Percentiles rank a stretch among this genome's conserved stretches.
phyloP scores from a whole-genome alignment of 2,888 invertebrate species.

The Charanyca ferruginea region DNA sequence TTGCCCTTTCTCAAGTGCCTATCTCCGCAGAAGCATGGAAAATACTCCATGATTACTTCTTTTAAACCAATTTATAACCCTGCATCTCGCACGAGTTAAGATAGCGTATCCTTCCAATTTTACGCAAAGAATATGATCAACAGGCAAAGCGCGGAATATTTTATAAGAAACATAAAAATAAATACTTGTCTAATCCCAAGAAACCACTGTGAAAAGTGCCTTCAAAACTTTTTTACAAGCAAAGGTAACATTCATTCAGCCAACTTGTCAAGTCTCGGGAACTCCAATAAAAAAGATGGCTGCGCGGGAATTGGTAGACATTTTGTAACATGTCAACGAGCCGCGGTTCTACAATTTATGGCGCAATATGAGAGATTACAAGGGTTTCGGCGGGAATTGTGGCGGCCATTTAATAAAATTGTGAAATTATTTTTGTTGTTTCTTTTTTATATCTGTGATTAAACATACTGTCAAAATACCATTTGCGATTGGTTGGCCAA shows the following conservation, averaged over 20 bases:
- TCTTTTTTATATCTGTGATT: no score
- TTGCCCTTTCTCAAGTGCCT: no score
- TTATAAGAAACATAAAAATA: slow-evolving; percentile 18
- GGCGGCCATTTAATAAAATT: slow-evolving; percentile 12
- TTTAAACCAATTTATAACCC: no score
- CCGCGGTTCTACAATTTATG: slow-evolving; percentile 46
- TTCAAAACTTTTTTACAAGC: slow-evolving; percentile 51
- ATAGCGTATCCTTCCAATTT: no score
- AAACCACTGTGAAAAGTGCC: slow-evolving; percentile 29
- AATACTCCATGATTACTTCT: no score
- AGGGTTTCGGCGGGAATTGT: neutral
- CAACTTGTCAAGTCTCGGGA: slow-evolving; percentile 46
- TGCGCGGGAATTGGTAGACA: slow-evolving; percentile 49
- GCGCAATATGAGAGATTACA: slow-evolving; percentile 23
- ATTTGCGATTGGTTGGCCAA: no score
- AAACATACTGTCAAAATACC: no score
- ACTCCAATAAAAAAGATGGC: slow-evolving; percentile 58
- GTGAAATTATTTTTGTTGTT: neutral
- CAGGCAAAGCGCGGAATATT: neutral
- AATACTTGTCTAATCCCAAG: slow-evolving; percentile 34
- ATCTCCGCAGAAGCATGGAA: no score
- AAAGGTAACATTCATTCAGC: slow-evolving; percentile 46
- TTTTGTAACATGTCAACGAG: slow-evolving; percentile 54
- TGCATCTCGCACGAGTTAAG: no score
- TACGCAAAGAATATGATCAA: slow-evolving; percentile 4